Evolutionary conservation across 2,797 vertebrate genomes (phyloP).

Genomic region (Sebastes vulpes): DNA sequence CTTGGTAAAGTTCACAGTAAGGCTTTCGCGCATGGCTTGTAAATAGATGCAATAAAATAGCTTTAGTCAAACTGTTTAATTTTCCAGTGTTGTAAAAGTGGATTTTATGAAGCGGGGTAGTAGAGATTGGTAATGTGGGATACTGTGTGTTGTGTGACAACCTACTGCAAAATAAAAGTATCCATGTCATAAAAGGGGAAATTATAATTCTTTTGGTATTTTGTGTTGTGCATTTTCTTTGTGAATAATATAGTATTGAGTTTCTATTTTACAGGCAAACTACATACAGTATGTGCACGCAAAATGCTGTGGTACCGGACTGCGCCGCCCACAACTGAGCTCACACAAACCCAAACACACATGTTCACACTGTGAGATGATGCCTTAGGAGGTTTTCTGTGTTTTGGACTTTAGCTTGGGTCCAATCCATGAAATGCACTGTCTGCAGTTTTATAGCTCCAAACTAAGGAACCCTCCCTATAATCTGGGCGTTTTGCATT

Average conservation of each 20-base stretch:
- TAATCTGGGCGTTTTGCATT: conserved; percentile 42
- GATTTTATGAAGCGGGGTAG: conserved; percentile 59
- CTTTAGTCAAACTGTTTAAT: conserved; percentile 47
- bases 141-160: conserved; percentile 7
- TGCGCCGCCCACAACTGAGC: neutral
- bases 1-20: conserved; percentile 43
- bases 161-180: conserved; percentile 12
- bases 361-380: conserved; percentile 9
- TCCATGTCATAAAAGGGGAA: neutral
- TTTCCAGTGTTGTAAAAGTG: conserved; percentile 67
- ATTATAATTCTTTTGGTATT: neutral
- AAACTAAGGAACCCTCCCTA: conserved; percentile 43
- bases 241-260: neutral
- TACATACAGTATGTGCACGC: neutral
- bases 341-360: neutral
- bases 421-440: conserved; percentile 29
- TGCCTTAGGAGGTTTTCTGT: conserved; percentile 1
- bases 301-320: neutral
- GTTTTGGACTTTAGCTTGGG: conserved; percentile 46
- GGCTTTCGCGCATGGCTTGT: conserved; percentile 51
- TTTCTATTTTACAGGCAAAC: neutral
- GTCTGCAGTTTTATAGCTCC: conserved; percentile 30
- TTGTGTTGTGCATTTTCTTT: neutral
- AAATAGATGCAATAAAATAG: conserved; percentile 69
- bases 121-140: conserved; percentile 30